phyloP scores from a whole-genome alignment of 2,888 invertebrate genomes.

The Ichneumoninae sp. region DNA sequence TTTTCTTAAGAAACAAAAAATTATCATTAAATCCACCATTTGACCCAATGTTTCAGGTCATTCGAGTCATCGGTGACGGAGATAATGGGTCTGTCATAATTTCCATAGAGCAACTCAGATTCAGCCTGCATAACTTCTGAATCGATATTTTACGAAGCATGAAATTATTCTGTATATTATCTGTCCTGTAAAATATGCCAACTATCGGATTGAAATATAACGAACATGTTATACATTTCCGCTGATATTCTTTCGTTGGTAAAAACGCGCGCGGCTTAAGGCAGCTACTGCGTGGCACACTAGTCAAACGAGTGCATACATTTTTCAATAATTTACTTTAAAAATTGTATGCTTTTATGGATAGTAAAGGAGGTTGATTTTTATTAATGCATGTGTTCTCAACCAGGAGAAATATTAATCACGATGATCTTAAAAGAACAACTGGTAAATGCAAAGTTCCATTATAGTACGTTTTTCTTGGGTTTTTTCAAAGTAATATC shows the following conservation, averaged over 20 bases:
- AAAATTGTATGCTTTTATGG: no score
- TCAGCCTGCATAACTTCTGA: neutral
- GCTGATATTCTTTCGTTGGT: neutral
- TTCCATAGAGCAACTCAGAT: neutral
- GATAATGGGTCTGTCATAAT: slow-evolving; percentile 77
- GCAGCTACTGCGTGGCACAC: neutral
- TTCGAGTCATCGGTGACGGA: slow-evolving; percentile 80
- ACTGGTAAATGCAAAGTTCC: no score
- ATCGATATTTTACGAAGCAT: neutral
- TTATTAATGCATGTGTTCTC: no score
- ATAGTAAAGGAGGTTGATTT: no score
- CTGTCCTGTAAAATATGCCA: slow-evolving; percentile 29
- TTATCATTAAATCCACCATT: neutral
- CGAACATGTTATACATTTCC: neutral
- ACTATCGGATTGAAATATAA: slow-evolving; percentile 36
- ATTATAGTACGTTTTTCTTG: no score
- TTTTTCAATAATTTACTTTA: no score
- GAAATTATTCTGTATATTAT: slow-evolving; percentile 37
- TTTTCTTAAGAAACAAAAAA: neutral
- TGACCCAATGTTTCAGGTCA: slow-evolving; percentile 73
- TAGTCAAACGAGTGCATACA: neutral
- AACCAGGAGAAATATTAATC: no score
- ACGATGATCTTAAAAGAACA: no score
- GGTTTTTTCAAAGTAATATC: no score
- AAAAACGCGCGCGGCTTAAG: neutral